These are phyloP conservation scores for Sphinx pinastri DNA, from an alignment of 2,888 invertebrate genomes.

Conservation along the genomic window DNA sequence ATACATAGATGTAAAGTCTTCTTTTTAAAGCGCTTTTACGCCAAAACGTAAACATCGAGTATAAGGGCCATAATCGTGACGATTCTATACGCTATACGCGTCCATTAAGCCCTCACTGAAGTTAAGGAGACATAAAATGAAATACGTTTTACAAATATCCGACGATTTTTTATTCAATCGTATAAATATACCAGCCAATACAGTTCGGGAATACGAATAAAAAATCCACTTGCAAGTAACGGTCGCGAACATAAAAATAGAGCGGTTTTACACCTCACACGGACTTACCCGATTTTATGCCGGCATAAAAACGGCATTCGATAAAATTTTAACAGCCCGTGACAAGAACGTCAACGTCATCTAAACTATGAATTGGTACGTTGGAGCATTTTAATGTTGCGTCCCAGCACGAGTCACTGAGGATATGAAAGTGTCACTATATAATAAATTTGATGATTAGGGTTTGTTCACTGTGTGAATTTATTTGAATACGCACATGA, in stretches of 20 bases:
- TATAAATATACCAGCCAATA: slow-evolving; percentile 16
- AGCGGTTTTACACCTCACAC: slow-evolving; percentile 76
- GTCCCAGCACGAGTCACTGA: neutral
- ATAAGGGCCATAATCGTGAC: neutral
- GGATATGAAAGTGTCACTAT: neutral
- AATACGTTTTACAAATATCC: slow-evolving; percentile 22
- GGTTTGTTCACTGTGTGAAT: too few species aligned
- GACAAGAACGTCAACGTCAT: slow-evolving; percentile 57
- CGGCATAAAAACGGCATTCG: slow-evolving; percentile 69
- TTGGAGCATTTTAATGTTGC: neutral
- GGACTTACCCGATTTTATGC: slow-evolving; percentile 71
- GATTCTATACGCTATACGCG: slow-evolving; percentile 3
- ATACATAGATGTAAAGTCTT: neutral
- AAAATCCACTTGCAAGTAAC: slow-evolving; percentile 70
- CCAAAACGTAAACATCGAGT: neutral
- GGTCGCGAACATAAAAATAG: slow-evolving; percentile 68
- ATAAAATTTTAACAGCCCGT: slow-evolving; percentile 74
- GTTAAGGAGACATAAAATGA: slow-evolving; percentile 25
- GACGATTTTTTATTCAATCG: slow-evolving; percentile 23
- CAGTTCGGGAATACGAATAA: slow-evolving; percentile 59
- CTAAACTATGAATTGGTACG: slow-evolving; percentile 34
- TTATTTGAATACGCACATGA: too few species aligned
- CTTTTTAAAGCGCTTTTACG: neutral
- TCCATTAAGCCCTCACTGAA: neutral
- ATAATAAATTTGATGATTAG: too few species aligned